These are phyloP conservation scores for Chrysaora quinquecirrha DNA, from an alignment of 30 jellyfish, hydroid and myxozoan genomes.

Conservation along the genomic window DNA sequence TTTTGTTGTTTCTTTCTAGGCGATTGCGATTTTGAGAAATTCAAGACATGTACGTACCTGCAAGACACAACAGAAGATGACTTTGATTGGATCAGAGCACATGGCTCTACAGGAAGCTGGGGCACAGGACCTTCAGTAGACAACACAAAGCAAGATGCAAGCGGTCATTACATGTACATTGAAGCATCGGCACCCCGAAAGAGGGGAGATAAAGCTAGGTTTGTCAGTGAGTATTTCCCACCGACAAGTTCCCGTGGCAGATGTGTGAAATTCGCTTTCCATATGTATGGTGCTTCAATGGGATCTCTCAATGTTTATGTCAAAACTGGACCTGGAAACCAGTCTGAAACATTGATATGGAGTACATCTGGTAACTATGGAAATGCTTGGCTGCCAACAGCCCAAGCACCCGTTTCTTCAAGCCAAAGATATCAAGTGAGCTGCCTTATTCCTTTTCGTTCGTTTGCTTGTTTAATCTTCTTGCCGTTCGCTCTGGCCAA, in stretches of 20 bases:
- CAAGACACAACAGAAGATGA: conserved; percentile 80
- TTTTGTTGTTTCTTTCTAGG: conserved; percentile 75
- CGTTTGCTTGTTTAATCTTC: too few species aligned
- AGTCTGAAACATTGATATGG: conserved; percentile 89
- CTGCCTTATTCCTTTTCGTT: neutral
- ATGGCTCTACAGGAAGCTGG: conserved; percentile 90
- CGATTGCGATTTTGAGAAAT: conserved; percentile 83
- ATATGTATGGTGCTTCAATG: conserved; percentile 90
- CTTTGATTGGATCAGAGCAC: conserved; percentile 94
- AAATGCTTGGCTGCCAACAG: conserved; percentile 85
- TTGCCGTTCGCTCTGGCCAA: too few species aligned
- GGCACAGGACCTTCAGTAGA: conserved; percentile 92
- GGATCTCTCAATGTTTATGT: conserved; percentile 88
- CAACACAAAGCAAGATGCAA: conserved; percentile 78
- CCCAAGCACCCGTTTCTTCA: conserved; percentile 91
- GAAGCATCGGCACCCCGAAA: conserved; percentile 93
- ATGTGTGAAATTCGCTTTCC: conserved; percentile 87
- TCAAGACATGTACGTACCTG: conserved; percentile 75
- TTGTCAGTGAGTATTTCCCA: conserved; percentile 79
- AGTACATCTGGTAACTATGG: conserved; percentile 95
- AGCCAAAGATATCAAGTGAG: conserved; percentile 71
- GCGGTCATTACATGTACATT: conserved; percentile 89
- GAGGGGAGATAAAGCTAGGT: conserved; percentile 72
- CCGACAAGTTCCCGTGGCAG: conserved; percentile 84
- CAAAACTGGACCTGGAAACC: conserved; percentile 88